A percentile compares a stretch with the other conserved stretches of the same genome.
Evolutionary conservation across 2,797 vertebrate genomes (phyloP).

Genomic region (Sebastiscus tertius): DNA sequence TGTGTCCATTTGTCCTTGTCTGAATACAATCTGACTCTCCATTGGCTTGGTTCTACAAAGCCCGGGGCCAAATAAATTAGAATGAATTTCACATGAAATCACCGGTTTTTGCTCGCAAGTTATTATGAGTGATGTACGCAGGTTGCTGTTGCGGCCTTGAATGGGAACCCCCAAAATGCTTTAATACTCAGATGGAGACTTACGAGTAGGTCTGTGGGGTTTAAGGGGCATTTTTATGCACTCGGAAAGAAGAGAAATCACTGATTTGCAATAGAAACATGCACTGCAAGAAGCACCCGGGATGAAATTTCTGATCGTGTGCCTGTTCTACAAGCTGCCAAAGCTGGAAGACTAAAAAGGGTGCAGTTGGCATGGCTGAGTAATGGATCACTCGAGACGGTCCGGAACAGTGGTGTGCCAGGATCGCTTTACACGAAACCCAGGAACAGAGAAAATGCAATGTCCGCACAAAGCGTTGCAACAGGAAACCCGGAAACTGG

Average conservation of each 20-base stretch:
- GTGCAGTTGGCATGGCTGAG: slow-evolving; percentile 69
- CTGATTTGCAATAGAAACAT: slow-evolving; percentile 41
- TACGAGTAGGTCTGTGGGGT: neutral
- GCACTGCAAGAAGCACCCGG: slow-evolving; percentile 14
- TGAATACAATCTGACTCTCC: slow-evolving; percentile 60
- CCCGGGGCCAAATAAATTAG: slow-evolving; percentile 60
- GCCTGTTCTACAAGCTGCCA: slow-evolving; percentile 52
- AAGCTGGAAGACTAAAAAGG: slow-evolving; percentile 64
- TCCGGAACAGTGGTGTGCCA: slow-evolving; percentile 68
- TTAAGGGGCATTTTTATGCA: slow-evolving; percentile 5
- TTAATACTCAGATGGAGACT: slow-evolving; percentile 12
- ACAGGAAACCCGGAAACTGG: slow-evolving; percentile 77
- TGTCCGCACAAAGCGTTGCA: slow-evolving; percentile 72
- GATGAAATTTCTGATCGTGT: slow-evolving; percentile 57
- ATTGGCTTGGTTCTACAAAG: slow-evolving; percentile 52
- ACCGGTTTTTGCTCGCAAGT: slow-evolving; percentile 46
- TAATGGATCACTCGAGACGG: slow-evolving; percentile 69
- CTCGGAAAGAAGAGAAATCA: slow-evolving; percentile 10
- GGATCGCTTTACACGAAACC: slow-evolving; percentile 80
- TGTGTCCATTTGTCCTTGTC: slow-evolving; percentile 69
- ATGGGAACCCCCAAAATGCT: slow-evolving; percentile 9
- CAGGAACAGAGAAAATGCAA: slow-evolving; percentile 74
- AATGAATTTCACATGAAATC: slow-evolving; percentile 55
- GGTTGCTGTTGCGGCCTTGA: slow-evolving; percentile 30
- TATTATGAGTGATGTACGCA: slow-evolving; percentile 28